A percentile compares a stretch with the other conserved stretches of the same genome.
Conservation (phyloP, 2,113 vertebrate genomes). For the Dasyurus viverrinus region DNA sequence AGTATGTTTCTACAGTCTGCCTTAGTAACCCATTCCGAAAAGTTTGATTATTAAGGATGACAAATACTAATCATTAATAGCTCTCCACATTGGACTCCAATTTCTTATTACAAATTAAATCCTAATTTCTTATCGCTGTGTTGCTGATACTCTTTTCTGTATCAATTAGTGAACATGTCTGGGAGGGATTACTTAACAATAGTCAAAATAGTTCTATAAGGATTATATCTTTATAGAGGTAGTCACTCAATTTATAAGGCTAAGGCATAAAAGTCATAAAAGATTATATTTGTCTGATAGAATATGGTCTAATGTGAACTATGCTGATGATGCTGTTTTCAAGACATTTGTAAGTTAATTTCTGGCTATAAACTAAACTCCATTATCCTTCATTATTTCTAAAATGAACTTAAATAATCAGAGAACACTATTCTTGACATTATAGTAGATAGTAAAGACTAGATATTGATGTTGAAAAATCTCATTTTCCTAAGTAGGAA, state of each 20-base stretch:
- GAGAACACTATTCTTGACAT: background rate
- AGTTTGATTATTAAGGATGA: no score
- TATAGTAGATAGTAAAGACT: background rate
- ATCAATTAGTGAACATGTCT: no score
- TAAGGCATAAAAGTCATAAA: background rate
- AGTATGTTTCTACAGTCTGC: no score
- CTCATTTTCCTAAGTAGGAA: slow-evolving; percentile 4
- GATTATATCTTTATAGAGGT: background rate
- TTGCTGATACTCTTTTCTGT: no score
- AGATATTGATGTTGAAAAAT: slow-evolving; percentile 15
- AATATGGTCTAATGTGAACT: background rate
- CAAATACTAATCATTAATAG: no score
- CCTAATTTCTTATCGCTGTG: no score
- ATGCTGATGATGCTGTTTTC: background rate
- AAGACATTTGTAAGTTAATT: slow-evolving; percentile 3
- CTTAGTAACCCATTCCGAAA: no score
- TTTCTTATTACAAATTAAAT: no score
- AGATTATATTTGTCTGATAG: background rate
- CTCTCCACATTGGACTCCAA: no score
- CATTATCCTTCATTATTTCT: background rate
- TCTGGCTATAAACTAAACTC: background rate
- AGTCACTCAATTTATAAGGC: background rate
- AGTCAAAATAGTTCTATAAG: no score
- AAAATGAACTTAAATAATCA: background rate
- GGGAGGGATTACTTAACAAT: no score